Percentiles rank a stretch among this genome's conserved stretches.
phyloP scores from a whole-genome alignment of 2,888 invertebrate genomes.

The Abrostola tripartita region DNA sequence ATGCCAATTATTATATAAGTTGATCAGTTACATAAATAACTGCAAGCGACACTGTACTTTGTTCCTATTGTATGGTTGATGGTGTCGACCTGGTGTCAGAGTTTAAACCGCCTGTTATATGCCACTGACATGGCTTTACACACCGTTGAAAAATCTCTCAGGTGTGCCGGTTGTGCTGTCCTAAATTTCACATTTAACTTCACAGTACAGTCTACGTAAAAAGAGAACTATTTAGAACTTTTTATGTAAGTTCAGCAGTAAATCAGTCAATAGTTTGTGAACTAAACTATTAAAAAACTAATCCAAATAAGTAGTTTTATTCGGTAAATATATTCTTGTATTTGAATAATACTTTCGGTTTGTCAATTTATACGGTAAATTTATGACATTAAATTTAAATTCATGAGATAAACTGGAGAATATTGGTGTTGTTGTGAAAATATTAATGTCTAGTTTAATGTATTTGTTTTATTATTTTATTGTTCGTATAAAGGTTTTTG shows the following conservation, averaged over 20 bases:
- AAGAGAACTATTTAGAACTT: not conserved
- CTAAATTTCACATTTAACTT: no score
- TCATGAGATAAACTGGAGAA: slow-evolving; percentile 39
- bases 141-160: no score
- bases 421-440: slow-evolving; percentile 29
- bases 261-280: slow-evolving; percentile 9
- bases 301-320: slow-evolving; percentile 21
- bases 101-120: no score
- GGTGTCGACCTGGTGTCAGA: no score
- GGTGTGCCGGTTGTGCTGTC: no score
- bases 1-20: no score
- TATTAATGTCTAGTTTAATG: slow-evolving; percentile 19
- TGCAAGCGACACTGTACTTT: no score
- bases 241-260: slow-evolving; percentile 7
- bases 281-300: slow-evolving; percentile 14
- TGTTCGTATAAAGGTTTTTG: slow-evolving; percentile 5
- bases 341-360: slow-evolving; percentile 40
- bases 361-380: slow-evolving; percentile 37
- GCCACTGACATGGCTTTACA: no score
- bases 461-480: slow-evolving; percentile 8
- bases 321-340: slow-evolving; percentile 27
- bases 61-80: no score
- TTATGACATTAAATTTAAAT: slow-evolving; percentile 42
- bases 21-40: no score
- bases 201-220: not conserved